A percentile compares a stretch with the other conserved stretches of the same genome.
Evolutionary conservation across 2,888 invertebrate genomes (phyloP).

Genomic region (Cynaeus angustus): DNA sequence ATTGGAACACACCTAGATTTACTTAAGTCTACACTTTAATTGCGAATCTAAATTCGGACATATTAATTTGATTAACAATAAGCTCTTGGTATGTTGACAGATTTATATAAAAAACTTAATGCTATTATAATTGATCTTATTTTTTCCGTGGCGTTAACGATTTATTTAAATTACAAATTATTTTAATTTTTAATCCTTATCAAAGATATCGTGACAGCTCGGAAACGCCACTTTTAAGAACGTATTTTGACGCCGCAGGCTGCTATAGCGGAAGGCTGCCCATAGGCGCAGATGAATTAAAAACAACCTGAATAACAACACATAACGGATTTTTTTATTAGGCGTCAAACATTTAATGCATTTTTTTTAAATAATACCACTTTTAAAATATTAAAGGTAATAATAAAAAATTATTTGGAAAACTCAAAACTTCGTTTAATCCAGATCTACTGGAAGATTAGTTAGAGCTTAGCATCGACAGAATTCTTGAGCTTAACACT

Average conservation of each 20-base stretch:
- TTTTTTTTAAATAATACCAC: no score
- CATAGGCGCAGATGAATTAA: no score
- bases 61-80: conserved; percentile 42
- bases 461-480: no score
- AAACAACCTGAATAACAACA: no score
- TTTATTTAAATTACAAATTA: conserved; percentile 44
- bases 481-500: no score
- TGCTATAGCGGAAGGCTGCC: neutral
- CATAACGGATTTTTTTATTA: no score
- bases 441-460: no score
- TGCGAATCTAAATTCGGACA: conserved; percentile 20
- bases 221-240: conserved; percentile 8
- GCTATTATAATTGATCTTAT: conserved; percentile 36
- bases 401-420: no score
- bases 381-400: no score
- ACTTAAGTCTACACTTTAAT: neutral
- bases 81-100: conserved; percentile 25
- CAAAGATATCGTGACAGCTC: conserved; percentile 19
- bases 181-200: conserved; percentile 36
- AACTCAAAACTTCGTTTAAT: no score
- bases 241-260: conserved; percentile 1
- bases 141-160: conserved; percentile 27
- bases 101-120: conserved; percentile 37
- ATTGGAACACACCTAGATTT: conserved; percentile 16
- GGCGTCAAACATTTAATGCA: no score